A percentile compares a stretch with the other conserved stretches of the same genome.
Conservation (phyloP, 1,140 invertebrate species). For the Physella acuta region DNA sequence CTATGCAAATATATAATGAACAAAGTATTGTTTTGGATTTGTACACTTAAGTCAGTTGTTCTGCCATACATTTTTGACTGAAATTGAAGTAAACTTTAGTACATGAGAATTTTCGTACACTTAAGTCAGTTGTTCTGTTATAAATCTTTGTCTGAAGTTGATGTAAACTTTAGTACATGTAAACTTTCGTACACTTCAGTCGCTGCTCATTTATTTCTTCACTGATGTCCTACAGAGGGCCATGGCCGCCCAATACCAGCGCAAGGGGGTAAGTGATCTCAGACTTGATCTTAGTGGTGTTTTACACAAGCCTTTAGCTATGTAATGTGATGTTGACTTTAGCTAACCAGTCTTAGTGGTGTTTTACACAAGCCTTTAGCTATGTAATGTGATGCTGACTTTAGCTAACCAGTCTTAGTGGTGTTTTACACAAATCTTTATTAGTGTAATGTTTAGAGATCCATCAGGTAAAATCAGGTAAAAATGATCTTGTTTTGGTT, state of each 20-base stretch:
- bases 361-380: not conserved
- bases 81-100: not conserved
- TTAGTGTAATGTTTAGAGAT: not conserved
- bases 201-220: slow-evolving; percentile 30
- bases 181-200: slow-evolving; percentile 26
- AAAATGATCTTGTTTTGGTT: not conserved
- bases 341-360: too few relatives aligned
- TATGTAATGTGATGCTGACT: not conserved
- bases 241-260: slow-evolving; percentile 36
- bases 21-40: too few relatives aligned
- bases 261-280: slow-evolving; percentile 26
- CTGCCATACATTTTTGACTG: not conserved
- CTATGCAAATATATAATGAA: too few relatives aligned
- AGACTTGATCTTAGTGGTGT: not conserved
- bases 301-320: not conserved
- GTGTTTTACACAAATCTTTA: too few relatives aligned
- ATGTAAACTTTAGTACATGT: not conserved
- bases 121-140: too few relatives aligned
- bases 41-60: too few relatives aligned
- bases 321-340: not conserved
- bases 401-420: not conserved
- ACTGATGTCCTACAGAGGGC: slow-evolving; percentile 46
- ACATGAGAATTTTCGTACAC: not conserved
- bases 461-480: too few relatives aligned
- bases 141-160: not conserved